These are phyloP conservation scores for Tenrec ecaudatus DNA, from an alignment of 2,113 vertebrate genomes.

Conservation along the genomic window DNA sequence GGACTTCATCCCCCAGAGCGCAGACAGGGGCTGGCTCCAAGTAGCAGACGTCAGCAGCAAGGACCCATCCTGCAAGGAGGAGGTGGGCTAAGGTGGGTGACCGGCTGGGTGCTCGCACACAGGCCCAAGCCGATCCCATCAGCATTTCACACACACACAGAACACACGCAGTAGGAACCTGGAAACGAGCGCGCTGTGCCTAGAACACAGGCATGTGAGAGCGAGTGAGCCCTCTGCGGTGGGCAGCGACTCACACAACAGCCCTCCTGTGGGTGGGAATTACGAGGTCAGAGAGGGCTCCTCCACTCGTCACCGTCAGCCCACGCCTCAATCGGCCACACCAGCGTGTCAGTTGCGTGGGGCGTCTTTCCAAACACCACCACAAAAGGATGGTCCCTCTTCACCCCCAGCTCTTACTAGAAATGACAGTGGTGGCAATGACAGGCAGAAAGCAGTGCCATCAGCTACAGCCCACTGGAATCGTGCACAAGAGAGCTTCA, in stretches of 20 bases:
- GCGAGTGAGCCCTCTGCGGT: too few species aligned
- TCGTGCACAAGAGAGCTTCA: neutral
- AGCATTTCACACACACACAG: constrained; percentile 24
- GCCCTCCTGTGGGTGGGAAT: too few species aligned
- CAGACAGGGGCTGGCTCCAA: constrained; percentile 98
- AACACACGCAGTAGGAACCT: neutral
- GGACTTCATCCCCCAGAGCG: constrained; percentile 99
- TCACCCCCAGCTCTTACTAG: neutral
- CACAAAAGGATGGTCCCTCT: neutral
- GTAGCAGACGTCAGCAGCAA: constrained; percentile 97
- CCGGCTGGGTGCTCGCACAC: neutral
- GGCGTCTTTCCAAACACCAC: neutral
- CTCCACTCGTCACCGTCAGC: constrained; percentile 22
- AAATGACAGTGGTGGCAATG: neutral
- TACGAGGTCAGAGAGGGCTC: neutral
- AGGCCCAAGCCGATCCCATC: neutral
- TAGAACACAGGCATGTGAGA: too few species aligned
- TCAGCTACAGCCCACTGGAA: neutral
- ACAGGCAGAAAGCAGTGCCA: neutral
- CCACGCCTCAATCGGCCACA: constrained; percentile 10
- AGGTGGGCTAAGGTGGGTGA: neutral
- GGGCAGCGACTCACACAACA: too few species aligned
- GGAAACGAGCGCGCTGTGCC: constrained; percentile 5
- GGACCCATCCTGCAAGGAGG: constrained; percentile 93
- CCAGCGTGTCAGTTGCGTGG: neutral